Percentiles rank a stretch among this genome's conserved stretches.
Conservation (phyloP, 2,797 vertebrate genomes). For the Miichthys miiuy region DNA sequence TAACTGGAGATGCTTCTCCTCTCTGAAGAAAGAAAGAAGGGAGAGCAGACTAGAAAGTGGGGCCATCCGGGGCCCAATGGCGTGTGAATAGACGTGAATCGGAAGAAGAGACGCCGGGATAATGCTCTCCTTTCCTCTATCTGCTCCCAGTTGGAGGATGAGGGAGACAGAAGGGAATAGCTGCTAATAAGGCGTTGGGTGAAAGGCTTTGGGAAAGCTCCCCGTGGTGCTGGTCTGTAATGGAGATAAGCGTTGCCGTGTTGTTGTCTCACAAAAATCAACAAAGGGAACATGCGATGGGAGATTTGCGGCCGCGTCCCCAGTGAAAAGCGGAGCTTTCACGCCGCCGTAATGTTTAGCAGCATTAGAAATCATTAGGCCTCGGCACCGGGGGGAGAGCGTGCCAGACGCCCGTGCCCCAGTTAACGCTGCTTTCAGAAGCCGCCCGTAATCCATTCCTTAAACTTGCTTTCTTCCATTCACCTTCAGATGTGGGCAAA, state of each 20-base stretch:
- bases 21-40: conserved; percentile 38
- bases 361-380: conserved; percentile 86
- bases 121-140: conserved; percentile 63
- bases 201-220: conserved; percentile 84
- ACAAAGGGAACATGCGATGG: conserved; percentile 86
- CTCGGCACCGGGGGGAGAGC: conserved; percentile 64
- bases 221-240: conserved; percentile 80
- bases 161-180: conserved; percentile 74
- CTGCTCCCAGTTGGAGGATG: conserved; percentile 74
- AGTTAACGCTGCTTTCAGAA: conserved; percentile 74
- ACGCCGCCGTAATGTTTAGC: conserved; percentile 78
- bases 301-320: conserved; percentile 82
- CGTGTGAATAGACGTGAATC: conserved; percentile 65
- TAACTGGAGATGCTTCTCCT: conserved; percentile 58
- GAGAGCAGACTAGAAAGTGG: conserved; percentile 40
- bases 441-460: conserved; percentile 69
- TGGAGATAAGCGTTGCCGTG: conserved; percentile 82
- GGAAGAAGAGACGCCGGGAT: conserved; percentile 64
- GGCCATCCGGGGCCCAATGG: conserved; percentile 52
- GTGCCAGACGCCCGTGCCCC: conserved; percentile 73
- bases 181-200: conserved; percentile 83
- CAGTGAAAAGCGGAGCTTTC: conserved; percentile 78
- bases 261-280: conserved; percentile 85
- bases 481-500: conserved; percentile 72
- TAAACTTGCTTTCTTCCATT: conserved; percentile 68